A percentile compares a stretch with the other conserved stretches of the same genome.
Evolutionary conservation across 1,140 invertebrate species (phyloP).

Genomic region (Himalopsyche phryganea): DNA sequence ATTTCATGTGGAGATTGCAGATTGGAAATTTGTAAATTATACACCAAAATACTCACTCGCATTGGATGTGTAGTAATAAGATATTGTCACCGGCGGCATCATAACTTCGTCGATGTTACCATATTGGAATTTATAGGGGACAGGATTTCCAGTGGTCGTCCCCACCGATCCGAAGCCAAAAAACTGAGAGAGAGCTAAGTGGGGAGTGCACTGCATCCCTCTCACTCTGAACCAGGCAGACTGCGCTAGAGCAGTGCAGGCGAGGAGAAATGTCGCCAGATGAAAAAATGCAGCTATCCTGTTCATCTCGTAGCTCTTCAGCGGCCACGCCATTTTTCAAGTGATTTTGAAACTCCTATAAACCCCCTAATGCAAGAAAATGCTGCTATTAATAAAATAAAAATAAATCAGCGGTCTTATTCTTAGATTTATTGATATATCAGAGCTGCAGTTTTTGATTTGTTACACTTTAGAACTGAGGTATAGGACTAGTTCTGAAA

Average conservation of each 20-base stretch:
- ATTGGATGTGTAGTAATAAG: constrained; percentile 7
- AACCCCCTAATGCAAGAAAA: too few species aligned
- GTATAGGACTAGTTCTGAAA: too few species aligned
- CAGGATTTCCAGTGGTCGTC: constrained; percentile 6
- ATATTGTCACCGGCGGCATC: constrained; percentile 6
- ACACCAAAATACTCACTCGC: constrained; percentile 3
- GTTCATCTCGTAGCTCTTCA: constrained; percentile 45
- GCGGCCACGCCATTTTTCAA: constrained; percentile 15
- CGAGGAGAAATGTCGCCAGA: constrained; percentile 49
- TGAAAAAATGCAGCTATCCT: constrained; percentile 55
- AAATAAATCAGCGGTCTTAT: too few species aligned
- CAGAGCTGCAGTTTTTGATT: too few species aligned
- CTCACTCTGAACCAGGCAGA: constrained; percentile 54
- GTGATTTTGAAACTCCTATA: too few species aligned
- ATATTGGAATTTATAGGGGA: not conserved
- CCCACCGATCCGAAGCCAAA: constrained; percentile 35
- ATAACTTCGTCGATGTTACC: constrained; percentile 17
- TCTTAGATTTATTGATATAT: too few species aligned
- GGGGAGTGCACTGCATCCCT: constrained; percentile 49
- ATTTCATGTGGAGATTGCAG: too few species aligned
- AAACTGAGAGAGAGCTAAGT: constrained; percentile 52
- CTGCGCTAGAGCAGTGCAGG: constrained; percentile 52
- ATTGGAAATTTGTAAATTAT: too few species aligned
- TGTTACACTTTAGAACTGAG: too few species aligned
- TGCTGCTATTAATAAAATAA: too few species aligned